Evolutionary conservation across 2,797 vertebrate species (phyloP), one percentile per base, ranked within the genome.

Genomic region (Labroides dimidiatus): DNA sequence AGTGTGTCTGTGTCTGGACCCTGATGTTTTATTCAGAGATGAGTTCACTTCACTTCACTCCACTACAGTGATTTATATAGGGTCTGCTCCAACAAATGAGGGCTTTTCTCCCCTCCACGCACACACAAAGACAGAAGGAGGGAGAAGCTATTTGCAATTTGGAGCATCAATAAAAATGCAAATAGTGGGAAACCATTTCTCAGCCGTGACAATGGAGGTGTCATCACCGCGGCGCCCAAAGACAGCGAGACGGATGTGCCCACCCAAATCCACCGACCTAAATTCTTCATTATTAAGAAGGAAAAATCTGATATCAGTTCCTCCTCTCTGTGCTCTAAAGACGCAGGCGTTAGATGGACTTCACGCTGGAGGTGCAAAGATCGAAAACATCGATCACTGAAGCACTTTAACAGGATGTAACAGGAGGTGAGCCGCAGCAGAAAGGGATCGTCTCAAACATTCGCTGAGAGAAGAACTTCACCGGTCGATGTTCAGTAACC

Each of bases 91-190:
- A 88, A 86, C 89, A 87, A 88, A 91, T 84, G 81, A 89, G 73
- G 60, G 66, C 11, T 74, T 78, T 81, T 76, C 67, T 27, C 69
- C 64, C 47, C 72, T 70, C 80, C 79, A 82, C 2, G 63, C 71
- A 81, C 89, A 89, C 87, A 84, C 86, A 87, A 88, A 87, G 85
- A 88, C 75, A 79, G 78, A 90, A 87, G 80, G 78, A 86, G 73
- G 73, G 69, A 81, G 73, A 78, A 87, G 77, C 78, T 77, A 69
- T 81, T 89, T 85, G 78, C 86, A 90, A 88, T 93, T 90, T 90
- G 89, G 84, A 84, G 82, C 89, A 83, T 89, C 86, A 91, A 92
- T 93, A 91, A 92, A 91, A 92, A 93, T 94, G 92, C 89, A 91
- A 91, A 93, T 91, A 75, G 81, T 64, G 64, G 70, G 63, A 82